These are phyloP conservation scores for Ancistrus triradiatus DNA, from an alignment of 2,113 vertebrate species.

Conservation along the genomic window DNA sequence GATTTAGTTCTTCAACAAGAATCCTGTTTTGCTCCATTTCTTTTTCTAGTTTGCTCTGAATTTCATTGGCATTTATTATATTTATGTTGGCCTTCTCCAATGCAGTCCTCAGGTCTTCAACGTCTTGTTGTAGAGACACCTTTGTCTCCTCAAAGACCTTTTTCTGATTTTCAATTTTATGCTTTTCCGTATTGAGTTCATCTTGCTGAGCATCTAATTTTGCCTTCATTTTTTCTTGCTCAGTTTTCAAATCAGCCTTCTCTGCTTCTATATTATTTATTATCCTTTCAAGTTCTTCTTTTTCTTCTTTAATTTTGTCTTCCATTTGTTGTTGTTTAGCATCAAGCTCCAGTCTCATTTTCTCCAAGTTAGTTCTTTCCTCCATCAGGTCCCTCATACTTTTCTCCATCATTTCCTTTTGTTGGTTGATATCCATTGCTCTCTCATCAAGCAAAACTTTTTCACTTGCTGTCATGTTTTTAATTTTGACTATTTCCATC, in stretches of 20 bases:
- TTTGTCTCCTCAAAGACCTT: too few relatives aligned
- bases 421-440: background rate
- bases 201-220: background rate
- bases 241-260: constrained; percentile 4
- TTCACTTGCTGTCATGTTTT: background rate
- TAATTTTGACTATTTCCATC: constrained; percentile 3
- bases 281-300: background rate
- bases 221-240: constrained; percentile 5
- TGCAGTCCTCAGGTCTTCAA: too few relatives aligned
- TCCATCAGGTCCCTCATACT: background rate
- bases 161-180: too few relatives aligned
- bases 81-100: too few relatives aligned
- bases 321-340: background rate
- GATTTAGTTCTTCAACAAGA: constrained; percentile 4
- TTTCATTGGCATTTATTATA: too few relatives aligned
- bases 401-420: background rate
- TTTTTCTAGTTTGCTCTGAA: constrained; percentile 5
- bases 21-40: constrained; percentile 1
- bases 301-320: constrained; percentile 5
- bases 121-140: too few relatives aligned
- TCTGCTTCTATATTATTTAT: constrained; percentile 3
- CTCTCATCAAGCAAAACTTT: background rate
- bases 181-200: too few relatives aligned
- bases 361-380: constrained; percentile 11
- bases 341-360: constrained; percentile 17